These are phyloP conservation scores for Theretra japonica DNA, from an alignment of 2,888 invertebrate species.

Conservation along the genomic window DNA sequence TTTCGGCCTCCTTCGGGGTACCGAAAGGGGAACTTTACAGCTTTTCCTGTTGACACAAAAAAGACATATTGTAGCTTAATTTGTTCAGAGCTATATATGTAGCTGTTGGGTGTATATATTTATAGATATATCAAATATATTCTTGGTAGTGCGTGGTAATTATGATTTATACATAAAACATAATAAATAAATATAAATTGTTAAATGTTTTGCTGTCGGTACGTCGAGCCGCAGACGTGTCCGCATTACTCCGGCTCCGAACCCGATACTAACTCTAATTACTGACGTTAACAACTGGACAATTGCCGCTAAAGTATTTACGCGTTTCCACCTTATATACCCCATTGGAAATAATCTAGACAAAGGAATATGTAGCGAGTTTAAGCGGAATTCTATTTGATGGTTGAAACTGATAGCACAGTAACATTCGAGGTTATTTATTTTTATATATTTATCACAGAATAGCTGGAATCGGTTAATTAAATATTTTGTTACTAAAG, in stretches of 20 bases:
- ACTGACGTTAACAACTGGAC: conserved; percentile 26
- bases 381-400: background rate
- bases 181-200: background rate
- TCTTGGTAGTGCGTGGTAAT: too few relatives aligned
- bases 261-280: conserved; percentile 21
- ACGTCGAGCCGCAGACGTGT: background rate
- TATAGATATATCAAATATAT: too few relatives aligned
- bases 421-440: background rate
- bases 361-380: background rate
- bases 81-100: too few relatives aligned
- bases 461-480: too few relatives aligned
- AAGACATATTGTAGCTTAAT: too few relatives aligned
- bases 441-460: background rate
- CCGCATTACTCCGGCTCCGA: conserved; percentile 21
- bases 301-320: conserved; percentile 19
- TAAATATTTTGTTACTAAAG: too few relatives aligned
- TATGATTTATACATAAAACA: too few relatives aligned
- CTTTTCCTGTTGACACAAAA: too few relatives aligned
- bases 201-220: background rate
- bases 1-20: too few relatives aligned
- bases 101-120: too few relatives aligned
- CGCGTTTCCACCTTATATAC: conserved; percentile 13
- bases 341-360: background rate
- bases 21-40: too few relatives aligned
- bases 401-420: too few relatives aligned